These are phyloP conservation scores for Maniola jurtina DNA, from an alignment of 1,140 invertebrate species.

Conservation along the genomic window DNA sequence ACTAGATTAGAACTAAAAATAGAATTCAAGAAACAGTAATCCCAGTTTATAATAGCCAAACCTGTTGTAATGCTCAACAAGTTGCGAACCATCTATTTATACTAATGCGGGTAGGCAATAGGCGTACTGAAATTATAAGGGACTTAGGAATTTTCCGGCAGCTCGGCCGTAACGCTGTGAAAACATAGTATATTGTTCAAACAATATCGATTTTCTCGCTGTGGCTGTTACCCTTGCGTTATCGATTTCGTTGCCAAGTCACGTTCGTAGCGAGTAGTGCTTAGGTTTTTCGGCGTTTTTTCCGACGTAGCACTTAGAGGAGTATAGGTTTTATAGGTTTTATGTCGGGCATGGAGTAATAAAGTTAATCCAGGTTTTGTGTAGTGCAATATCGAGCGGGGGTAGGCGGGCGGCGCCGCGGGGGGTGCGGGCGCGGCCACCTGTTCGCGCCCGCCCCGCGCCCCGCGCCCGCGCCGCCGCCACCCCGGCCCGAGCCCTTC, in stretches of 20 bases:
- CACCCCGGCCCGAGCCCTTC: slow-evolving; percentile 51
- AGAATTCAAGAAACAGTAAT: slow-evolving; percentile 20
- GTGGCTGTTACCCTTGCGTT: slow-evolving; percentile 15
- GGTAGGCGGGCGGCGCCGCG: slow-evolving; percentile 42
- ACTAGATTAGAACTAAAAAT: slow-evolving; percentile 4
- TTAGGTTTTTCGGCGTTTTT: slow-evolving; percentile 2
- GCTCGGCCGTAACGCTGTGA: slow-evolving; percentile 18
- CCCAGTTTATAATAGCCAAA: slow-evolving; percentile 30
- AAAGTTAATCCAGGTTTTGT: slow-evolving; percentile 70
- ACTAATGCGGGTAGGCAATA: slow-evolving; percentile 13
- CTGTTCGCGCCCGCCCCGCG: slow-evolving; percentile 47
- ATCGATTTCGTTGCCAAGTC: slow-evolving; percentile 63
- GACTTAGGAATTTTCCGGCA: slow-evolving; percentile 19
- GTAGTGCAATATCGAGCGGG: slow-evolving; percentile 62
- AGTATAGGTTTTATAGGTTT: slow-evolving; percentile 43
- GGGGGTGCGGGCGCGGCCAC: slow-evolving; percentile 52
- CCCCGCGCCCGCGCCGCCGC: slow-evolving; percentile 38
- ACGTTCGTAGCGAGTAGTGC: slow-evolving; percentile 46
- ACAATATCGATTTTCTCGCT: slow-evolving; percentile 46
- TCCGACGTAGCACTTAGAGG: slow-evolving; percentile 27
- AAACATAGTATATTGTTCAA: slow-evolving; percentile 33
- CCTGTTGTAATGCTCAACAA: slow-evolving; percentile 46
- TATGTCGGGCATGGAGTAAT: slow-evolving; percentile 59
- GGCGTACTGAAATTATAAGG: slow-evolving; percentile 20
- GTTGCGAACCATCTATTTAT: slow-evolving; percentile 31